phyloP scores from a whole-genome alignment of 2,797 vertebrate species.

The Pantherophis alleghaniensis region DNA sequence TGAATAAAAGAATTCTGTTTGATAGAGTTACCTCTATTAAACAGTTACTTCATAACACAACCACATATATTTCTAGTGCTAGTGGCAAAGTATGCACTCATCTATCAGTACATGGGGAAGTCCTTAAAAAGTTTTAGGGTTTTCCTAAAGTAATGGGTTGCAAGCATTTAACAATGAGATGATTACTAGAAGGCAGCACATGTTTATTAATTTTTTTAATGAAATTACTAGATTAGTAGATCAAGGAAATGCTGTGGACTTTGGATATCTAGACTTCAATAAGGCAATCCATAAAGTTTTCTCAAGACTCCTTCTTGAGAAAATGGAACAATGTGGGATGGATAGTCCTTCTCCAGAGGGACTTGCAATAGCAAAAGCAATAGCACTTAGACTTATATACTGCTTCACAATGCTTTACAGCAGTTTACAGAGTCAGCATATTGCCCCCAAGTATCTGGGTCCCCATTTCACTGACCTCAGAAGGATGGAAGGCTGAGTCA shows the following conservation, averaged over 20 bases:
- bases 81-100: conserved; percentile 10
- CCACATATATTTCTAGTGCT: background rate
- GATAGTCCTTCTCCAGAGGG: no score
- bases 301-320: no score
- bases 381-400: no score
- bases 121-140: background rate
- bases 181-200: background rate
- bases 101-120: background rate
- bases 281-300: background rate
- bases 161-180: background rate
- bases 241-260: background rate
- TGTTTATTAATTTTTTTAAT: background rate
- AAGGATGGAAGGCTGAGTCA: no score
- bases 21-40: background rate
- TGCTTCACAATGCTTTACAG: no score
- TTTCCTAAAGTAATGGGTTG: background rate
- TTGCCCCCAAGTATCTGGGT: no score
- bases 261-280: background rate
- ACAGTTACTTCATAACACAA: background rate
- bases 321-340: no score
- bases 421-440: no score
- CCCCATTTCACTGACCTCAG: no score
- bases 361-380: no score
- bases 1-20: conserved; percentile 17
- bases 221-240: background rate